Base-by-base conservation (phyloP, 2,888 invertebrate genomes). In the Tuta absoluta region DNA sequence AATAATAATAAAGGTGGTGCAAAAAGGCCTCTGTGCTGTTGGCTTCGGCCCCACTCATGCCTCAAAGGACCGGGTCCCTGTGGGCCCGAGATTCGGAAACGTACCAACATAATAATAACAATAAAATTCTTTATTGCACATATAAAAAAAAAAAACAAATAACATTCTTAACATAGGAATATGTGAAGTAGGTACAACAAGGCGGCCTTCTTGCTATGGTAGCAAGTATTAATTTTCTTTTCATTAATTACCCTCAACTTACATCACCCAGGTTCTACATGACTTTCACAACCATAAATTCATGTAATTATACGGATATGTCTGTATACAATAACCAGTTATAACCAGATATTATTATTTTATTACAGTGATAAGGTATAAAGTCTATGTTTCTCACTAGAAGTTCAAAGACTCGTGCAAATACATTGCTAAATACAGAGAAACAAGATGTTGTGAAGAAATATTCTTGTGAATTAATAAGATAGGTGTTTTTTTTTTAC, bases 231-330 rank as follows among this genome's bases (percentile, higher is more conserved):
- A 45, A 4, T 45, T 45, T 45, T 8, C n/a, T 45, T 17, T 28
- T 14, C 14, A 14, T 3, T 48, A 51, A 10, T 23, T 23, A 53
- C 51, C 21, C n/a, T 17, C 28, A 24, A 56, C 33, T 33, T 56
- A 56, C 14, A 56, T 28, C 72, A 77, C 70, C 65, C 66, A 60
- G 61, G 68, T 66, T 64, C 63, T 64, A 68, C 69, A 72, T 75
- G 73, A 68, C 62, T 67, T 68, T 33, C 33, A 33, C 33, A 33
- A 8, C 33, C 4, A 10, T 33, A 56, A 68, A 67, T 63, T 69
- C 63, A 62, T 64, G 60, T 61, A 49, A 65, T 17, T 53, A 56
- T 33, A 51, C 0, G 56, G 14, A 57, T 57, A 5, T 17, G 33
- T 17, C 56, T 48, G 48, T 19, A 48, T 48, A 23, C 1, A 7